A percentile compares a stretch with the other conserved stretches of the same genome.
These are phyloP conservation scores for Apaloderma vittatum DNA, from an alignment of 2,113 vertebrate genomes.

Conservation along the genomic window DNA sequence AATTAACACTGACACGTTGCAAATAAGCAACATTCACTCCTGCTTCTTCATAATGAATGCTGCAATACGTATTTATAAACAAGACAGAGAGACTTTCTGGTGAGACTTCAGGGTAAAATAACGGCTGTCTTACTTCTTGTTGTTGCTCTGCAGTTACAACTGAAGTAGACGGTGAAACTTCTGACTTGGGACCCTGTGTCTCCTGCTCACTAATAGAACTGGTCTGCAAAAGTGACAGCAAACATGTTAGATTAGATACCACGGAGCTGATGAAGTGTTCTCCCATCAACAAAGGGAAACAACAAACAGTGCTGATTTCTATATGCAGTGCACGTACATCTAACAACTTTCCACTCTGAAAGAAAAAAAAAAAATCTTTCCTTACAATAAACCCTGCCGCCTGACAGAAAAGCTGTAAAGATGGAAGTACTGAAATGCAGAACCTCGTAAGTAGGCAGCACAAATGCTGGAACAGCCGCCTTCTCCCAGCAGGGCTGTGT, in stretches of 20 bases:
- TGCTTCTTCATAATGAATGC: background rate
- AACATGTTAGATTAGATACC: background rate
- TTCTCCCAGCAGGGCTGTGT: background rate
- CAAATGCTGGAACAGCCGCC: background rate
- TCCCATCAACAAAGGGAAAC: background rate
- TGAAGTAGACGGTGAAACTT: conserved; percentile 78
- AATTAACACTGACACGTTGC: conserved; percentile 23
- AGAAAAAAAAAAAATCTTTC: background rate
- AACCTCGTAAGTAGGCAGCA: background rate
- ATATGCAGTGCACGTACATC: background rate
- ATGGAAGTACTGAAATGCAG: background rate
- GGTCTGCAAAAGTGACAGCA: conserved; percentile 78
- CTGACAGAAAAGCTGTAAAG: background rate
- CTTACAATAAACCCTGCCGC: background rate
- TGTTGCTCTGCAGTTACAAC: conserved; percentile 78
- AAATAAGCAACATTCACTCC: background rate
- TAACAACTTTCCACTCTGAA: background rate
- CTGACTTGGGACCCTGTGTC: conserved; percentile 78
- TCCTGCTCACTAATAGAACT: conserved; percentile 88
- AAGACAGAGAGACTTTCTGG: background rate
- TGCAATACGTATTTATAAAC: background rate
- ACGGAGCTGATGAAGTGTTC: background rate
- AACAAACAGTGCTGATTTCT: background rate
- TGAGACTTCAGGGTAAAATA: background rate
- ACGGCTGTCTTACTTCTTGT: conserved; percentile 80